Evolutionary conservation across 2,113 vertebrate species (phyloP).

Genomic region (Okapia johnstoni): DNA sequence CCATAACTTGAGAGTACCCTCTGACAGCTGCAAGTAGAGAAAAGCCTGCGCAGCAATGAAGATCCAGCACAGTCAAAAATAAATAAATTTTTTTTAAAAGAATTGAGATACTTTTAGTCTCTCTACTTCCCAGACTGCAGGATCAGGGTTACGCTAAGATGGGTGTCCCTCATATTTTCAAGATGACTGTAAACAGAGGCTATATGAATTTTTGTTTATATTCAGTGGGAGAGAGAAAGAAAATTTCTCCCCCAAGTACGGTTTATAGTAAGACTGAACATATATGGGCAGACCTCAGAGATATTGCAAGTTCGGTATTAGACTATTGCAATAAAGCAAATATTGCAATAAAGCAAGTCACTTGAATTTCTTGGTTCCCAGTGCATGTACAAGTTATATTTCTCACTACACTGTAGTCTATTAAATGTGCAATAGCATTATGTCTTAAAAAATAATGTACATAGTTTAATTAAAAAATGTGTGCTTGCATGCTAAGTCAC

Average conservation of each 20-base stretch:
- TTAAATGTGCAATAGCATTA: neutral
- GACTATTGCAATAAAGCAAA: neutral
- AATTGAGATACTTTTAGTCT: neutral
- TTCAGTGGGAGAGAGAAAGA: neutral
- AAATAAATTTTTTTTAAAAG: neutral
- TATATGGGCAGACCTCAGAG: neutral
- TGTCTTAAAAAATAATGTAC: neutral
- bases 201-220: neutral
- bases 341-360: neutral
- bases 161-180: neutral
- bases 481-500: neutral
- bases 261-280: neutral
- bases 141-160: neutral
- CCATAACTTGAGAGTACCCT: neutral
- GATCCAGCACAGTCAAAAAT: neutral
- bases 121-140: neutral
- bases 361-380: neutral
- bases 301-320: neutral
- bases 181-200: neutral
- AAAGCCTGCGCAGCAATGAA: neutral
- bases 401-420: neutral
- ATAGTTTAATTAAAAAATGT: neutral
- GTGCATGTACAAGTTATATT: neutral
- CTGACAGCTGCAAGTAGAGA: neutral
- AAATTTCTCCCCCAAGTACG: neutral